These are phyloP conservation scores for Drosophila monieri DNA, from an alignment of 2,888 invertebrate species.

Conservation along the genomic window DNA sequence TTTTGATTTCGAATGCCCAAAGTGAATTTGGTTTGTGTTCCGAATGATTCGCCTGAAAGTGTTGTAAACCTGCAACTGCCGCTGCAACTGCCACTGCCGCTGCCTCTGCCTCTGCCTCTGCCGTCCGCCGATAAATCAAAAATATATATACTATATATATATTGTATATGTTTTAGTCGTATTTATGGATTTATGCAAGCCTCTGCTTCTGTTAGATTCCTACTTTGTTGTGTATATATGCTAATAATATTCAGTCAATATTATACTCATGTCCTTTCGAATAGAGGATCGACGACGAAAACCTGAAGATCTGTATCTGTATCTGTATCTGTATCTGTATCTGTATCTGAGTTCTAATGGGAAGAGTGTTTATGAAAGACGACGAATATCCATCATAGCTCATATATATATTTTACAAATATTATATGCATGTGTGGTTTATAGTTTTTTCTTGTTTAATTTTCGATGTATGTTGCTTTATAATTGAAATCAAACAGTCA, in stretches of 20 bases:
- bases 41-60: conserved; percentile 70
- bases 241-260: conserved; percentile 73
- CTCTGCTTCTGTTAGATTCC: conserved; percentile 48
- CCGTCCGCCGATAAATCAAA: conserved; percentile 46
- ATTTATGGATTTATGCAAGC: conserved; percentile 55
- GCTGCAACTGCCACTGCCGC: conserved; percentile 21
- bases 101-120: conserved; percentile 18
- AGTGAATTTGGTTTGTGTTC: conserved; percentile 73
- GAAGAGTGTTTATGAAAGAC: conserved; percentile 41
- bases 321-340: conserved; percentile 18
- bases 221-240: conserved; percentile 55
- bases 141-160: conserved; percentile 35
- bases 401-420: background rate
- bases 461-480: conserved; percentile 42
- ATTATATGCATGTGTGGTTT: too few relatives aligned
- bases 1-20: conserved; percentile 80
- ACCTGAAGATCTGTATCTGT: conserved; percentile 34
- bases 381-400: conserved; percentile 25
- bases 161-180: conserved; percentile 33
- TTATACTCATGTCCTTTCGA: conserved; percentile 49
- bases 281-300: conserved; percentile 37
- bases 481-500: conserved; percentile 26
- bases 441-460: background rate
- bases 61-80: conserved; percentile 36
- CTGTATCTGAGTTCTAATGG: conserved; percentile 28